Percentiles rank a stretch among this genome's conserved stretches.
Conservation (phyloP, 2,113 vertebrate genomes). For the Eolophus roseicapilla region DNA sequence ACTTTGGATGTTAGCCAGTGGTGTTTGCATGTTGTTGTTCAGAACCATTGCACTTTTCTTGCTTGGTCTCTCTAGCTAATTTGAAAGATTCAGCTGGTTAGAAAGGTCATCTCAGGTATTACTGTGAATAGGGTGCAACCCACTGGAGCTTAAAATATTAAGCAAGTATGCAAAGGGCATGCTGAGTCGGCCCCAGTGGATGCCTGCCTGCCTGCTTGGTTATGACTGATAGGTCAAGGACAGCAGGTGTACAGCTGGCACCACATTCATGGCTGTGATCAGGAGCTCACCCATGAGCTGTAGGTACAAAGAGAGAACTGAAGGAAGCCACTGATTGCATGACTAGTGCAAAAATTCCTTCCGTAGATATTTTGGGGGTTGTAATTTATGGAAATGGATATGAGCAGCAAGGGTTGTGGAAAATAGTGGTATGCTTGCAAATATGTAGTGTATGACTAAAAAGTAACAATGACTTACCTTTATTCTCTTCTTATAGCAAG, state of each 20-base stretch:
- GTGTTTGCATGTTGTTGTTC: not conserved
- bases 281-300: not conserved
- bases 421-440: not conserved
- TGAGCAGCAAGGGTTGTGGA: not conserved
- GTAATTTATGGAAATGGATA: not conserved
- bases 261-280: not conserved
- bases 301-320: not conserved
- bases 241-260: not conserved
- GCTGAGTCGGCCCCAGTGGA: not conserved
- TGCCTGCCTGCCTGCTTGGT: not conserved
- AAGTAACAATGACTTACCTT: not conserved
- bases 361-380: not conserved
- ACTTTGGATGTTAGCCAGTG: not conserved
- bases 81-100: not conserved
- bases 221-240: not conserved
- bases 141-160: conserved; percentile 47
- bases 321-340: not conserved
- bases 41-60: not conserved
- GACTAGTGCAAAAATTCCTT: not conserved
- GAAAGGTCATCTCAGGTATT: conserved; percentile 4
- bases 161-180: not conserved
- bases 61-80: not conserved
- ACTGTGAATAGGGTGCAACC: not conserved
- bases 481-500: accelerated
- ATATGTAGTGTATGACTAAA: not conserved